Evolutionary conservation across 2,797 vertebrate genomes (phyloP).

Genomic region (Pseudocheirus occidentalis): DNA sequence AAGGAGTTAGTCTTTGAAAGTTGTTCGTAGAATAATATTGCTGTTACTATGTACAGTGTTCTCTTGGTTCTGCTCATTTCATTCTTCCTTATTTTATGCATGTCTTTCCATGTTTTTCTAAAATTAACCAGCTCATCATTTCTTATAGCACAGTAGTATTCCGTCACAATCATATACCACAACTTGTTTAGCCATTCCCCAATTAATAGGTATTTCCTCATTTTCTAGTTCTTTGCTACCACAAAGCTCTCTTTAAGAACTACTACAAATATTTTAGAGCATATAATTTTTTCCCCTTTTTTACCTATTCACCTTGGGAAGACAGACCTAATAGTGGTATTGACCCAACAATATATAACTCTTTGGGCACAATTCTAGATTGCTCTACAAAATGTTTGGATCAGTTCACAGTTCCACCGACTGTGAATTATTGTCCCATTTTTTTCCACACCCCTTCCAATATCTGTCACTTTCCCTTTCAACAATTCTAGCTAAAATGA

Average conservation of each 20-base stretch:
- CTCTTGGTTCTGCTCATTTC: background rate
- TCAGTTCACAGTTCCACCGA: background rate
- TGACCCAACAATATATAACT: no score
- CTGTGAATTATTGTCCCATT: background rate
- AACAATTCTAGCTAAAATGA: background rate
- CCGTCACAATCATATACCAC: background rate
- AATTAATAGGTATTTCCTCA: background rate
- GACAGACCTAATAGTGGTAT: background rate
- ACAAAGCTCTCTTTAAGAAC: background rate
- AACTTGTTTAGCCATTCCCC: background rate
- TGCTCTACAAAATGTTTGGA: background rate
- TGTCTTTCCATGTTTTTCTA: background rate
- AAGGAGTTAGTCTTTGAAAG: background rate
- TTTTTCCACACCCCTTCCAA: background rate
- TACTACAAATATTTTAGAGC: background rate
- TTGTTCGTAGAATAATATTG: background rate
- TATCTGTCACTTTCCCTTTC: background rate
- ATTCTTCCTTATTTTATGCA: background rate
- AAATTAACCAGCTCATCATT: background rate
- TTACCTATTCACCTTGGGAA: background rate
- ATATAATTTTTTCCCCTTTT: background rate
- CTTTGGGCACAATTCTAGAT: background rate
- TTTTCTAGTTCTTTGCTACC: background rate
- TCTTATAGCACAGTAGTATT: background rate
- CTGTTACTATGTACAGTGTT: background rate